These are phyloP conservation scores for Pungitius pungitius DNA, from an alignment of 2,113 vertebrate species.

Conservation along the genomic window DNA sequence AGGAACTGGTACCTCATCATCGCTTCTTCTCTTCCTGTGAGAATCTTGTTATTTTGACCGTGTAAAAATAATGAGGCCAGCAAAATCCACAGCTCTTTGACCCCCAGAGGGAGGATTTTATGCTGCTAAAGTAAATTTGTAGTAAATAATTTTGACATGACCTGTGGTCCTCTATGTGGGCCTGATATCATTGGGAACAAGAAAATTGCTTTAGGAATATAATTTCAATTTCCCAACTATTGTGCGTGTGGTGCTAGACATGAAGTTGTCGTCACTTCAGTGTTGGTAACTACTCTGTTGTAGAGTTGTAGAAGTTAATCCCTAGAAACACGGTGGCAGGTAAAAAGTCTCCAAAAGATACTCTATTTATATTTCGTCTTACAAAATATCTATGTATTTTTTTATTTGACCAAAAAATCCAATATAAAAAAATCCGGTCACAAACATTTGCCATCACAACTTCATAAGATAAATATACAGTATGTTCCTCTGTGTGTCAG, in stretches of 20 bases:
- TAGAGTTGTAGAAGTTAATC: background rate
- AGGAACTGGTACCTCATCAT: background rate
- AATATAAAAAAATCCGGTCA: no score
- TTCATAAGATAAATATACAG: background rate
- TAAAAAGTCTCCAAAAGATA: background rate
- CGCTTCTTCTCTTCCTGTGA: background rate
- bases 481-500: background rate
- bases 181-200: slow-evolving; percentile 1
- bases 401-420: background rate
- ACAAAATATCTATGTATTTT: background rate
- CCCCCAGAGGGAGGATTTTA: slow-evolving; percentile 18
- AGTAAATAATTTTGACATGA: slow-evolving; percentile 33
- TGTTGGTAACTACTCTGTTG: background rate
- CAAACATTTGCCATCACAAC: no score
- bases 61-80: slow-evolving; percentile 30
- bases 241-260: background rate
- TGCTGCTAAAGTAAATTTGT: slow-evolving; percentile 14
- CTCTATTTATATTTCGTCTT: background rate
- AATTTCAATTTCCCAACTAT: background rate
- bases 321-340: background rate
- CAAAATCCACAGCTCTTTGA: slow-evolving; percentile 20
- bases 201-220: slow-evolving; percentile 11
- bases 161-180: slow-evolving; percentile 29
- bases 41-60: background rate
- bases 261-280: background rate